These are phyloP conservation scores for Autographa gamma DNA, from an alignment of 2,888 invertebrate genomes.

Conservation along the genomic window DNA sequence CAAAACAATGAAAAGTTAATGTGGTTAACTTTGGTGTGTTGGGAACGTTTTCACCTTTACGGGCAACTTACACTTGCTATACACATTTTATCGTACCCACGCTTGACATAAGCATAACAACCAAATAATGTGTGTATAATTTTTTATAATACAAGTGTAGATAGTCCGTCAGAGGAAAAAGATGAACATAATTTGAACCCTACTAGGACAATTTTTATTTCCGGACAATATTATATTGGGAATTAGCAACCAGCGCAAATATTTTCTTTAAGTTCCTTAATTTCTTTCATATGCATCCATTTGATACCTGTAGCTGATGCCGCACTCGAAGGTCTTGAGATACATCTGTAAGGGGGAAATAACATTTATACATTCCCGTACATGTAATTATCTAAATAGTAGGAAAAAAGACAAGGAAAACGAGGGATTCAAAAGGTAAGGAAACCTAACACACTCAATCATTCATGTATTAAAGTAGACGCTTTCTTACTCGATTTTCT, in stretches of 20 bases:
- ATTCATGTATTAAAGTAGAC: background rate
- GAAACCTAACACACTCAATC: too few species aligned
- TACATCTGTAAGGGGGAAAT: constrained; percentile 64
- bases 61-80: background rate
- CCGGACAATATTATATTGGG: constrained; percentile 34
- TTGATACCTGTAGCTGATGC: constrained; percentile 85
- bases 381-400: too few species aligned
- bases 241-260: constrained; percentile 51
- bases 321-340: constrained; percentile 77
- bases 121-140: background rate
- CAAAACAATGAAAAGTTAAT: background rate
- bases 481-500: constrained; percentile 71
- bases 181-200: background rate
- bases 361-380: background rate
- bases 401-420: background rate
- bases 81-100: background rate
- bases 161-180: background rate
- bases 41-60: background rate
- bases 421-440: background rate
- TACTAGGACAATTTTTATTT: constrained; percentile 19
- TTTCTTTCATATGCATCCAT: constrained; percentile 80
- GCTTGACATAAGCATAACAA: background rate
- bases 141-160: background rate
- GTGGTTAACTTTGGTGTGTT: background rate
- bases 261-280: constrained; percentile 73